Evolutionary conservation across 2,797 vertebrate species (phyloP), one percentile per base, ranked within the genome.

Genomic region (Chaetodon trifasciatus): DNA sequence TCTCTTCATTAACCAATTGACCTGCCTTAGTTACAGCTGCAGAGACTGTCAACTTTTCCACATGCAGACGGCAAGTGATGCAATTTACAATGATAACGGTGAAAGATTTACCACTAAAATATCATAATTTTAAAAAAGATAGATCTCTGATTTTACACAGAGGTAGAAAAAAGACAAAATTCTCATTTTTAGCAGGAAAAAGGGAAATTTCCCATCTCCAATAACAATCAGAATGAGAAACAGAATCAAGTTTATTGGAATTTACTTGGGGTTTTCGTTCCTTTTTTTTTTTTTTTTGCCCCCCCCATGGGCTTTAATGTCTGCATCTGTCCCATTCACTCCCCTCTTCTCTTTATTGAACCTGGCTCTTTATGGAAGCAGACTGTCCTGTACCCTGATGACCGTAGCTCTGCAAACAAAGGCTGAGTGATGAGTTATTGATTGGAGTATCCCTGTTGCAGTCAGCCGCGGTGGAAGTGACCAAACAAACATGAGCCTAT

Each of bases 381-480:
- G 62, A 72, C 58, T n/a, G 67, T 73, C 75, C 78, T n/a, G 70
- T 79, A 37, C 40, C 39, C 77, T 76, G 82, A 86, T 79, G 78
- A 76, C 75, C 6, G 3, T 6, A 35, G 53, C 64, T 68, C 73
- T 28, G 70, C 77, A 82, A 69, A 91, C 80, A 88, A 81, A 89
- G 79, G 74, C 78, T 85, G 79, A 86, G 80, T 85, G 90, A 91
- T 86, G 87, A 88, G 61, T 82, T 90, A 92, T 93, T 90, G 92
- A 93, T 92, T 63, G 61, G 75, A 70, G 62, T 58, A 66, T 76
- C 42, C 37, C 28, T 57, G 35, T 74, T 70, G 56, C 56, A 63
- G 67, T 73, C 61, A 53, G 70, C 56, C 55, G 46, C 71, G 79
- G 56, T 4, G 6, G 64, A 81, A 60, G 44, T 69, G 62, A 79